A percentile compares a stretch with the other conserved stretches of the same genome.
Conservation (phyloP, 2,797 vertebrate species). For the Spea hammondii region DNA sequence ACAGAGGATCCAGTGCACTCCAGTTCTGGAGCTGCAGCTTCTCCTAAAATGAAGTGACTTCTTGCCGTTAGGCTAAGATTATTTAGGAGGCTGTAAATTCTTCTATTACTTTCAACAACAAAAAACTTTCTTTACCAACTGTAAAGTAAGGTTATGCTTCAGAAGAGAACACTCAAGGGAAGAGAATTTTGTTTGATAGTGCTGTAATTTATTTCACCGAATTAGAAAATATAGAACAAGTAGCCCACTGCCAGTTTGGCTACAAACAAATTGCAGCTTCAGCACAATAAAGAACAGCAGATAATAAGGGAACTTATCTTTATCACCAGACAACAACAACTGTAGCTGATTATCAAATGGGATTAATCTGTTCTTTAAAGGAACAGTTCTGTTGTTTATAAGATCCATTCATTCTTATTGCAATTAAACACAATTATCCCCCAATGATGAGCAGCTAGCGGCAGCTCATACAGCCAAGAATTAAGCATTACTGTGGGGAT, state of each 20-base stretch:
- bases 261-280: slow-evolving; percentile 22
- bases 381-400: slow-evolving; percentile 4
- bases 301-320: slow-evolving; percentile 40
- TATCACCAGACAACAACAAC: slow-evolving; percentile 32
- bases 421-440: slow-evolving; percentile 17
- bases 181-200: slow-evolving; percentile 11
- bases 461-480: neutral
- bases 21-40: too few relatives aligned
- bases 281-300: slow-evolving; percentile 28
- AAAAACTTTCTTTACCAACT: too few relatives aligned
- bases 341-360: slow-evolving; percentile 36
- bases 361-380: slow-evolving; percentile 31
- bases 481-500: neutral
- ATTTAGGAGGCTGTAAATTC: neutral
- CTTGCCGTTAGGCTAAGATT: too few relatives aligned
- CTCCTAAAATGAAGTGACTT: too few relatives aligned
- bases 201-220: slow-evolving; percentile 14
- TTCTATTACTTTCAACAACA: neutral
- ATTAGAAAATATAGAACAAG: slow-evolving; percentile 10
- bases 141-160: too few relatives aligned
- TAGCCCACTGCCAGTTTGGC: slow-evolving; percentile 7
- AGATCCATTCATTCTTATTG: neutral
- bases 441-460: neutral
- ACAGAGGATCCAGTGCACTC: too few relatives aligned
- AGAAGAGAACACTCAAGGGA: neutral